These are phyloP conservation scores for Rhogogaster chlorosoma DNA, from an alignment of 2,888 invertebrate genomes.

Conservation along the genomic window DNA sequence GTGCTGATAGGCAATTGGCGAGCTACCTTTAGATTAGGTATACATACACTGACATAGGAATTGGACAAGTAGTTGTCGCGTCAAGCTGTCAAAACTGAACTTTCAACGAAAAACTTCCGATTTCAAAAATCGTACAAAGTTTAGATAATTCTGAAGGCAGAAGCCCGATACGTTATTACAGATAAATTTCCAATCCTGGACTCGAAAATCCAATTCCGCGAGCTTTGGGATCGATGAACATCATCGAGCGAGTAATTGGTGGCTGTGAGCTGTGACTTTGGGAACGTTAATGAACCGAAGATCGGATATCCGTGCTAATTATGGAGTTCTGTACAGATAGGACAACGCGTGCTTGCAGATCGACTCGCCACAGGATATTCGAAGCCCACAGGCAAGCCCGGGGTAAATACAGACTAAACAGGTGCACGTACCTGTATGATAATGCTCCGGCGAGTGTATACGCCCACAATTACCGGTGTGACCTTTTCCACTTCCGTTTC, in stretches of 20 bases:
- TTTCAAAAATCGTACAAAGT: not conserved
- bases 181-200: not conserved
- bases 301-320: constrained; percentile 49
- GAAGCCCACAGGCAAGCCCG: not conserved
- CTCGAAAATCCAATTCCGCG: not conserved
- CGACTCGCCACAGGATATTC: not conserved
- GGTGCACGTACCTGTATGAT: not conserved
- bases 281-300: constrained; percentile 46
- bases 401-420: not conserved
- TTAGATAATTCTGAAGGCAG: not conserved
- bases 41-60: not conserved
- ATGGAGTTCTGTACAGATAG: constrained; percentile 28
- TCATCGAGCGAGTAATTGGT: constrained; percentile 30
- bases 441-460: not conserved
- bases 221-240: not conserved
- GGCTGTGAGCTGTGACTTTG: constrained; percentile 14
- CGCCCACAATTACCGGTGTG: not conserved
- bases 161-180: not conserved
- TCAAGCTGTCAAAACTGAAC: not conserved
- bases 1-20: constrained; percentile 31
- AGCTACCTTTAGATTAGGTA: constrained; percentile 6
- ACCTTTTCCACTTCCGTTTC: not conserved
- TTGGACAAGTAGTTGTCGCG: not conserved
- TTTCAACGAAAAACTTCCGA: not conserved
- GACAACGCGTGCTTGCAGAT: constrained; percentile 7